Evolutionary conservation across 2,113 vertebrate genomes (phyloP).

Genomic region (Oreotrochilus melanogaster): DNA sequence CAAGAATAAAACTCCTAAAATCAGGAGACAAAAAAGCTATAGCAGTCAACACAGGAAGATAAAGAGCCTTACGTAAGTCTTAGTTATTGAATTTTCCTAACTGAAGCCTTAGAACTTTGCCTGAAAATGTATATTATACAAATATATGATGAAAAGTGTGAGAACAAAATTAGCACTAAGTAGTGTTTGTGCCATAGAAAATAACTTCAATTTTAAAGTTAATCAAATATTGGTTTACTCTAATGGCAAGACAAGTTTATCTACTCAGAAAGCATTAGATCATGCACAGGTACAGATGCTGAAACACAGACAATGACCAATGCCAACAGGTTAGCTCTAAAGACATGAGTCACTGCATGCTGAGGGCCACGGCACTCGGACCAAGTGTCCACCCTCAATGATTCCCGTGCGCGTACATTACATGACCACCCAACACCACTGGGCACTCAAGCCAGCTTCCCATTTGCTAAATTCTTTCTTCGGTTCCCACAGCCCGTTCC

Average conservation of each 20-base stretch:
- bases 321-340: neutral
- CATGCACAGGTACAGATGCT: rapidly evolving
- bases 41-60: neutral
- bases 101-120: neutral
- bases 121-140: neutral
- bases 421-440: neutral
- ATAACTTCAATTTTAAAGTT: neutral
- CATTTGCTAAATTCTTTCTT: neutral
- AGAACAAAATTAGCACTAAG: neutral
- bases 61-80: neutral
- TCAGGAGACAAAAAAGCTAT: neutral
- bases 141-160: rapidly evolving
- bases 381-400: rapidly evolving
- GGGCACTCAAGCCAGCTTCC: neutral
- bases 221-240: neutral
- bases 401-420: rapidly evolving
- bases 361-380: neutral
- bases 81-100: neutral
- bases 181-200: neutral
- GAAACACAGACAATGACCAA: neutral
- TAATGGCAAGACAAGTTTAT: neutral
- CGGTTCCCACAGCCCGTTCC: neutral
- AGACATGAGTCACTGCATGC: rapidly evolving
- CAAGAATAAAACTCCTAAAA: neutral
- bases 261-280: neutral